These are phyloP conservation scores for Dolichopus griseipennis DNA, from an alignment of 2,888 invertebrate genomes.

Conservation along the genomic window DNA sequence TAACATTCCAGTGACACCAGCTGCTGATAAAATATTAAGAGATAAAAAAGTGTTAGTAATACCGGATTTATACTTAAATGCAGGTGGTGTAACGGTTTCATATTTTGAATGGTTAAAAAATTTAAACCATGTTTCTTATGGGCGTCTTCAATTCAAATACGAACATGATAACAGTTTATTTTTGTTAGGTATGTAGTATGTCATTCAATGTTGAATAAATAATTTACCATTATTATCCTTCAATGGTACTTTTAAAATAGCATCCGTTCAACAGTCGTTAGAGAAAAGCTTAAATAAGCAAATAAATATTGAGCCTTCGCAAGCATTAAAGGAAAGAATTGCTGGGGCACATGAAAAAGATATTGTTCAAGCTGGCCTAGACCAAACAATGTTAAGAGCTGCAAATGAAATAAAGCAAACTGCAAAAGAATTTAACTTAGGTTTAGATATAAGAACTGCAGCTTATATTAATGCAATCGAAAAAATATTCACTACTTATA, in stretches of 20 bases:
- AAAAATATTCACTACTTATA: conserved; percentile 93
- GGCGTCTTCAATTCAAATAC: conserved; percentile 77
- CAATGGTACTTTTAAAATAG: conserved; percentile 43
- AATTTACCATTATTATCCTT: neutral
- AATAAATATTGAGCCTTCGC: conserved; percentile 76
- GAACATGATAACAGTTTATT: conserved; percentile 66
- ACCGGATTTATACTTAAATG: conserved; percentile 67
- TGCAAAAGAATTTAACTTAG: conserved; percentile 60
- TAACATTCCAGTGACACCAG: conserved; percentile 84
- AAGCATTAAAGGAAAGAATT: conserved; percentile 60
- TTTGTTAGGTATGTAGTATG: neutral
- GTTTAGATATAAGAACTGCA: conserved; percentile 79
- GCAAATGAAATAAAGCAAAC: conserved; percentile 55
- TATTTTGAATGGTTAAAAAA: conserved; percentile 90
- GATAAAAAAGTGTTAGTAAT: conserved; percentile 67
- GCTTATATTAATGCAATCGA: conserved; percentile 93
- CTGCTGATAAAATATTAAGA: conserved; percentile 66
- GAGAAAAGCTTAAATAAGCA: conserved; percentile 85
- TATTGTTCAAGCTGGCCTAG: conserved; percentile 76
- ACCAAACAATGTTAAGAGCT: conserved; percentile 73
- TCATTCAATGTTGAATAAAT: neutral
- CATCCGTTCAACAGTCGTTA: conserved; percentile 94
- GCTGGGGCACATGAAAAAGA: conserved; percentile 74
- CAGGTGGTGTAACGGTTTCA: conserved; percentile 84
- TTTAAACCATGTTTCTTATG: conserved; percentile 81